Evolutionary conservation across 2,113 vertebrate species (phyloP), one percentile per base, ranked within the genome.

Genomic region (Xiphorhynchus elegans): DNA sequence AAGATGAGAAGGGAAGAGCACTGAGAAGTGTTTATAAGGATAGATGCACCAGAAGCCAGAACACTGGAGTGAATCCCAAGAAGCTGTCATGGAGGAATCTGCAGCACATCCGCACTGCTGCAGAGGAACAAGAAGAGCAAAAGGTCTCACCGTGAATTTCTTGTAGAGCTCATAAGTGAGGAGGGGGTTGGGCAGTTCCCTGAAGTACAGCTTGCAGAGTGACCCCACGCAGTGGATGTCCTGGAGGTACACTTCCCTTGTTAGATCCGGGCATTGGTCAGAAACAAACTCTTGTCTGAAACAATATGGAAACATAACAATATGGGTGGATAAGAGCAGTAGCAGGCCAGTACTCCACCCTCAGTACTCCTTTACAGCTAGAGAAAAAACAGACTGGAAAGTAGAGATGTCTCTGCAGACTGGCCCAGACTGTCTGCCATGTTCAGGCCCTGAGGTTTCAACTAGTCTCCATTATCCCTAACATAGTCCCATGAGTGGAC

Each of bases 141-240:
- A 92, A 86, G 49, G 50, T 95, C 99, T 99, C 96, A 99, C 99
- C 40, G 99, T 99, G 97, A 99, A 99, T 97, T 99, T 99, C 97
- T 98, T 98, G 98, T 99, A 99, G 80, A 99, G 99, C 94, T 99
- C 98, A 93, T 99, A 99, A 44, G 99, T 99, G 97, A 99, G 99
- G 93, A 99, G 99, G 37, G 99, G 99, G 97, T 99, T 99, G 95
- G 99, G 99, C 35, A 99, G 98, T 85, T 99, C 99, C 95, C 99
- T 98, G 98, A 99, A 99, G 97, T 99, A 99, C 69, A 99, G 98
- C 97, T 99, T 99, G 97, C 99, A 99, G 93, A 99, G 98, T 6
- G 99, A 99, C 82, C 99, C 99, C 97, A 99, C 99, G 19, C 99
- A 99, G 98, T 99, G 99, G 97, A 99, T 99, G 97, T 99, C 99